Conservation (phyloP, 2,797 vertebrate species). For the Sebastes taczanowskii region DNA sequence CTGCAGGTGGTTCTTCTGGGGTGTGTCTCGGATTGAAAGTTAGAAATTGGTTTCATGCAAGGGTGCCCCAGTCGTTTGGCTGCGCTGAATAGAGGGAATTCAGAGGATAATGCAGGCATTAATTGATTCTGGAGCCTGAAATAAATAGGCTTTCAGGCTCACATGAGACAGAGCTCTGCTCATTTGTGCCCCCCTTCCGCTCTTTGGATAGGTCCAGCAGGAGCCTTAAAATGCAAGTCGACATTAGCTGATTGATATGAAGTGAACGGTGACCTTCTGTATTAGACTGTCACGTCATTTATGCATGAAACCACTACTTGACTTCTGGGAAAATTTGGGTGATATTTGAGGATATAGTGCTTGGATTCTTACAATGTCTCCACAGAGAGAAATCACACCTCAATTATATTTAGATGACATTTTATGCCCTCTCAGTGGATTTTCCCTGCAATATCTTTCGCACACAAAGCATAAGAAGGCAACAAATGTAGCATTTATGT, state of each 20-base stretch:
- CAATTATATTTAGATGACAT: slow-evolving; percentile 75
- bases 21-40: slow-evolving; percentile 71
- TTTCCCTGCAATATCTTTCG: slow-evolving; percentile 54
- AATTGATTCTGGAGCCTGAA: slow-evolving; percentile 84
- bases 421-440: slow-evolving; percentile 63
- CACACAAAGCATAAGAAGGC: slow-evolving; percentile 41
- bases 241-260: slow-evolving; percentile 71
- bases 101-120: slow-evolving; percentile 82
- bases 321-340: slow-evolving; percentile 58
- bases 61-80: slow-evolving; percentile 79
- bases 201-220: slow-evolving; percentile 45
- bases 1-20: slow-evolving; percentile 64
- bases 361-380: slow-evolving; percentile 56
- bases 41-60: slow-evolving; percentile 83
- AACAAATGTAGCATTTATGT: slow-evolving; percentile 64
- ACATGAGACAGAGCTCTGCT: slow-evolving; percentile 60
- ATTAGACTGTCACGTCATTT: slow-evolving; percentile 62
- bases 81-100: slow-evolving; percentile 78
- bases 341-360: slow-evolving; percentile 65
- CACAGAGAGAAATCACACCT: slow-evolving; percentile 63
- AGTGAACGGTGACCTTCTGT: slow-evolving; percentile 71
- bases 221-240: slow-evolving; percentile 60
- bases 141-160: slow-evolving; percentile 80
- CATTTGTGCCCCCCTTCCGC: slow-evolving; percentile 44
- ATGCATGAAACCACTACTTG: slow-evolving; percentile 53